Conservation (phyloP, 1,140 invertebrate species). For the Drosophila azteca region DNA sequence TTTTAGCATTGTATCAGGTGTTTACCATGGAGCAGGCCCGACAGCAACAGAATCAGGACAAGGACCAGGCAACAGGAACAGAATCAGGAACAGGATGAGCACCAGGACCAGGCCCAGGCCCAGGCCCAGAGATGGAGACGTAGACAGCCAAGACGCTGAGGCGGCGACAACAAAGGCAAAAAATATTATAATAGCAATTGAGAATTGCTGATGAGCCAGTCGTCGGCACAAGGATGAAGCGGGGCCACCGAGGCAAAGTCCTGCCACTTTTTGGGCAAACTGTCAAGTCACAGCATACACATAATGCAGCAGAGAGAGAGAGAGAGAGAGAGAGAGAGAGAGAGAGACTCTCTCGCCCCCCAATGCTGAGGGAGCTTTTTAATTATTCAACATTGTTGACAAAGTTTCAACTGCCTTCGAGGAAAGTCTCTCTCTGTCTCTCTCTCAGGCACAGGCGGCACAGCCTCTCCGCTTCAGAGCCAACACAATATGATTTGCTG, state of each 20-base stretch:
- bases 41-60: too few species aligned
- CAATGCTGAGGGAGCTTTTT: conserved; percentile 79
- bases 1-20: conserved; percentile 76
- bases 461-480: too few species aligned
- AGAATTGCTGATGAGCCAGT: conserved; percentile 80
- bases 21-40: conserved; percentile 52
- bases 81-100: too few species aligned
- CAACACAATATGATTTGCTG: conserved; percentile 76
- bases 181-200: conserved; percentile 83
- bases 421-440: too few species aligned
- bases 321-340: not conserved
- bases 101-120: too few species aligned
- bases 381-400: conserved; percentile 83
- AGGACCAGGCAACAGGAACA: too few species aligned
- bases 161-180: conserved; percentile 51
- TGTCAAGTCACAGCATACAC: conserved; percentile 50
- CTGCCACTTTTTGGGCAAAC: conserved; percentile 41
- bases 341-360: conserved; percentile 41
- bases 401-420: conserved; percentile 70
- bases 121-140: conserved; percentile 5
- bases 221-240: conserved; percentile 25
- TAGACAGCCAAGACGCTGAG: conserved; percentile 20
- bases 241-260: not conserved
- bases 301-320: not conserved
- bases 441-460: too few species aligned